Conservation (phyloP, 2,113 vertebrate genomes). For the Parotia lawesii region DNA sequence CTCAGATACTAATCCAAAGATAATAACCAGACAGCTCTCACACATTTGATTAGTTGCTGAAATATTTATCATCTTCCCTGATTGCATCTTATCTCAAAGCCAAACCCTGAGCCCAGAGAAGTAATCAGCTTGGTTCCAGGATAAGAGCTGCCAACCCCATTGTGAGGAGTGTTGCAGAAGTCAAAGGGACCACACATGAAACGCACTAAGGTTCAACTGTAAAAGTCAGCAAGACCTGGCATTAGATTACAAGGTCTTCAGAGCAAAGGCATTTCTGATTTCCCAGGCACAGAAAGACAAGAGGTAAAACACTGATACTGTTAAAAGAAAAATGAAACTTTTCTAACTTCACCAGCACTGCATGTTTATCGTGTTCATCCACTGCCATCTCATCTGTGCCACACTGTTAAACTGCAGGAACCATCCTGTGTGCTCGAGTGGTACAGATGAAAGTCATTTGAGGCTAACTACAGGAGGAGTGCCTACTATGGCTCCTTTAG, state of each 20-base stretch:
- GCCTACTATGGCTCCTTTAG: neutral
- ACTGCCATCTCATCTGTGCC: neutral
- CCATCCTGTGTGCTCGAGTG: neutral
- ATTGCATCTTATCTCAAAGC: neutral
- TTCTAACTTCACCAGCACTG: neutral
- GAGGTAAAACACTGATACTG: neutral
- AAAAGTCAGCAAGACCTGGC: conserved; percentile 28
- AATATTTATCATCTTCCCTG: neutral
- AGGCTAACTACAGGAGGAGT: neutral
- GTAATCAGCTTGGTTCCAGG: neutral
- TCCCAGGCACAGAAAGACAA: neutral
- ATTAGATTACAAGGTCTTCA: conserved; percentile 35
- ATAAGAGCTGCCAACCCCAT: neutral
- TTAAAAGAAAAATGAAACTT: neutral
- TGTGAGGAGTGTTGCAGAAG: neutral
- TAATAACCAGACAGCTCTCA: neutral
- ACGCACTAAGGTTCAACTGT: neutral
- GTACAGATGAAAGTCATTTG: neutral
- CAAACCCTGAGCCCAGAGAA: neutral
- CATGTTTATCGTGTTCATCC: neutral
- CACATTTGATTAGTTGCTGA: neutral
- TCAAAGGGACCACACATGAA: conserved; percentile 51
- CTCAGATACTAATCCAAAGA: conserved; percentile 21
- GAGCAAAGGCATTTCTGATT: conserved; percentile 6
- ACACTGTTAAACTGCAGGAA: neutral